Conservation (phyloP, 2,797 vertebrate genomes). For the Gallinago stenura region DNA sequence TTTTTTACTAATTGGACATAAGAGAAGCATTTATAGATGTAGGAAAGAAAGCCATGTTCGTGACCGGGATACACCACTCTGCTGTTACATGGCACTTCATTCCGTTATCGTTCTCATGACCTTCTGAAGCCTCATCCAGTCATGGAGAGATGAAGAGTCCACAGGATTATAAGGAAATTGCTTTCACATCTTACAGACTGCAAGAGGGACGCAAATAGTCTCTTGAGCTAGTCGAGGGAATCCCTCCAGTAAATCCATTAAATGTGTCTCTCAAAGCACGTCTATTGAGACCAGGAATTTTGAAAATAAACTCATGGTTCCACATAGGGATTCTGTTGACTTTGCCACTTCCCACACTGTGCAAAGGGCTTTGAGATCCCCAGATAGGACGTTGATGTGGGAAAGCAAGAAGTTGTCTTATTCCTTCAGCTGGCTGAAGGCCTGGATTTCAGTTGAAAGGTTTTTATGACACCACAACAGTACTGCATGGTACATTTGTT, state of each 20-base stretch:
- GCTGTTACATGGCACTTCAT: not conserved
- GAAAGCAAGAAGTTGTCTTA: slow-evolving; percentile 14
- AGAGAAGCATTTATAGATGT: not conserved
- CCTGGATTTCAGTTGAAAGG: slow-evolving; percentile 14
- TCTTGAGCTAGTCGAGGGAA: not conserved
- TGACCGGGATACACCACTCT: not conserved
- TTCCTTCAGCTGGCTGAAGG: slow-evolving; percentile 34
- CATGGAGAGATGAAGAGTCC: not conserved
- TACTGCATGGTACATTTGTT: not conserved
- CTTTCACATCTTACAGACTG: not conserved
- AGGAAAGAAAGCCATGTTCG: not conserved
- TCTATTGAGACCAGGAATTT: not conserved
- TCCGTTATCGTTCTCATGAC: not conserved
- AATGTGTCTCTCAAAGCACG: not conserved
- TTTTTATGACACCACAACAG: not conserved
- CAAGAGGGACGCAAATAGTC: not conserved
- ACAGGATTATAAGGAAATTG: not conserved
- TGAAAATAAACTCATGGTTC: not conserved
- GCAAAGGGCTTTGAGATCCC: slow-evolving; percentile 16
- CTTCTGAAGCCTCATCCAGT: not conserved
- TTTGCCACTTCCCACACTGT: slow-evolving; percentile 16
- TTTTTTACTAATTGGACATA: not conserved
- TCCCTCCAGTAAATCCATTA: not conserved
- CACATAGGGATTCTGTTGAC: not conserved
- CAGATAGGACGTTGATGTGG: not conserved